These are phyloP conservation scores for Hemiscyllium ocellatum DNA, from an alignment of 2,113 vertebrate species.

Conservation along the genomic window DNA sequence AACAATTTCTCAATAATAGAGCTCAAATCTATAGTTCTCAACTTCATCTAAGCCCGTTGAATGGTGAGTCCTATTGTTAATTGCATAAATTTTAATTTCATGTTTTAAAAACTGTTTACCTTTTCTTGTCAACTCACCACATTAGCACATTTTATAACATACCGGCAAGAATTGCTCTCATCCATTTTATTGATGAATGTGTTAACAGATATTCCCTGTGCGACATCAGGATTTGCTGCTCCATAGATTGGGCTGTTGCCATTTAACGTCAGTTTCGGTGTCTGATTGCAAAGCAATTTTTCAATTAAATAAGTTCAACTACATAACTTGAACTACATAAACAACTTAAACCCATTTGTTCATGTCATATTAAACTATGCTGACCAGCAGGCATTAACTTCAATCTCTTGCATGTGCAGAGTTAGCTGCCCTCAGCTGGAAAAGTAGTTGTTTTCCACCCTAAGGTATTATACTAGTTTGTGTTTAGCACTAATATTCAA, in stretches of 20 bases:
- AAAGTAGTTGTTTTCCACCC: neutral
- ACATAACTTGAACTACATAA: neutral
- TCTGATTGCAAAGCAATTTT: neutral
- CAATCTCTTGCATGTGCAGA: neutral
- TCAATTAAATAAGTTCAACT: neutral
- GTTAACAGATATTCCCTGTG: neutral
- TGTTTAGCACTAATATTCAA: neutral
- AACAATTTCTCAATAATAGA: too few species aligned
- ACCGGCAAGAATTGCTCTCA: neutral
- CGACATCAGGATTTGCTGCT: neutral
- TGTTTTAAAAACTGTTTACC: neutral
- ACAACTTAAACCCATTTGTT: conserved; percentile 11
- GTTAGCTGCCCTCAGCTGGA: neutral
- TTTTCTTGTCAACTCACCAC: neutral
- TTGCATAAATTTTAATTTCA: neutral
- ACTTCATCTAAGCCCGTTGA: neutral
- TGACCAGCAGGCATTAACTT: neutral
- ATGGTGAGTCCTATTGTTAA: neutral
- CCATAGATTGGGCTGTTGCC: neutral
- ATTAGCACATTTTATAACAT: neutral
- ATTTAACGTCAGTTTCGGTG: neutral
- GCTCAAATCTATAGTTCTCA: too few species aligned
- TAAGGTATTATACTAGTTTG: neutral
- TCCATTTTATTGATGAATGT: neutral
- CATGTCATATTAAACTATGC: neutral